Evolutionary conservation across 1,140 invertebrate species (phyloP), one percentile per base, ranked within the genome.

Genomic region (Nasonia giraulti): DNA sequence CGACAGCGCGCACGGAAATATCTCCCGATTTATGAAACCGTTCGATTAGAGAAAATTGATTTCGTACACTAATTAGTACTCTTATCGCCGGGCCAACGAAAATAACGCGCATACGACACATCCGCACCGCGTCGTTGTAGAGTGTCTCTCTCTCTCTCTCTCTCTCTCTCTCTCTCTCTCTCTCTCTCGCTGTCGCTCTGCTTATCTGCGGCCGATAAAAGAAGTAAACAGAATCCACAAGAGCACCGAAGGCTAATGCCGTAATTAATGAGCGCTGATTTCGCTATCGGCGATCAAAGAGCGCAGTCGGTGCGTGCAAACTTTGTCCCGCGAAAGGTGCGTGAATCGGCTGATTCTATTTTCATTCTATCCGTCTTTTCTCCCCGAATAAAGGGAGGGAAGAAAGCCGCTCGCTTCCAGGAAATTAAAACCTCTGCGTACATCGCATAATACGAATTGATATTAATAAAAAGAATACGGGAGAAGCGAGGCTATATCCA

Each of bases 351-450:
- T 66, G 4, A n/a, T 20, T 66, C 62, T 66, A 66, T 66, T 66
- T 20, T 20, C 20, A 66, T n/a, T 66, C n/a, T 66, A 17, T 66
- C 6, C 20, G 20, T 66, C 40, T 44, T 44, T 44, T 44, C 40
- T 44, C 8, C 40, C 8, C 40, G 8, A 44, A 27, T 27, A 27
- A 1, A 27, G 33, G 5, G 3, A 37, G 33, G 33, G 40, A 44
- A 44, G 40, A 44, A 44, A 44, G 40, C 8, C 40, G 40, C 8
- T 44, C 2, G 33, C 40, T 88, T 86, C 75, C n/a, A 82, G 76
- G 86, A 88, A 89, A 90, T 88, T 88, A 89, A 88, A 89, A 89
- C 82, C 88, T 87, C 86, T 68, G 8, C 31, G 40, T 27, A 50
- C 14, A 78, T 44, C 40, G 8, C 40, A 44, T 44, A 44, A 44